Conservation (phyloP, 2,888 invertebrate species). For the Acleris holmiana region DNA sequence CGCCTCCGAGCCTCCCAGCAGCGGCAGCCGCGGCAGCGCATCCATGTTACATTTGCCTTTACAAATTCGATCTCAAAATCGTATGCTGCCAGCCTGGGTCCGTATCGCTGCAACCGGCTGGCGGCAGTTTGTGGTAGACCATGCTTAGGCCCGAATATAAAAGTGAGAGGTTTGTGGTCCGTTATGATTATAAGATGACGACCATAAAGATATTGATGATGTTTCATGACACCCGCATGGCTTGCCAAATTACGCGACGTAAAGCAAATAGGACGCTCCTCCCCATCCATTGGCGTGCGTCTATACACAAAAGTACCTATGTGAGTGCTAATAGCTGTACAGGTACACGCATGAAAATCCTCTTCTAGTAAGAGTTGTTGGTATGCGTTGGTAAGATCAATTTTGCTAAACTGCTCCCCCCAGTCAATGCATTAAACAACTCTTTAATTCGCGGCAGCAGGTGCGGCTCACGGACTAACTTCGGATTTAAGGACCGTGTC, state of each 20-base stretch:
- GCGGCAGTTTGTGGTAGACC: conserved; percentile 19
- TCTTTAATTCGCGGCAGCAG: conserved; percentile 44
- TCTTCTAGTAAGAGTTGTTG: conserved; percentile 40
- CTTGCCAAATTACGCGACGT: conserved; percentile 6
- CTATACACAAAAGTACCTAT: conserved; percentile 14
- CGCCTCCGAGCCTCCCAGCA: not conserved
- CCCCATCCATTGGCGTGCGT: conserved; percentile 9
- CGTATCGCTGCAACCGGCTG: conserved; percentile 12
- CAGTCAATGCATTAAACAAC: conserved; percentile 43
- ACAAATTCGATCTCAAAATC: conserved; percentile 13
- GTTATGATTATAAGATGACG: conserved; percentile 15
- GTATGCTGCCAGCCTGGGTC: conserved; percentile 8
- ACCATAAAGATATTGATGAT: conserved; percentile 20
- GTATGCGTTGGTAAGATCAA: conserved; percentile 44
- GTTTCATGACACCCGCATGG: conserved; percentile 4
- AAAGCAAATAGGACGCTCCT: conserved; percentile 13
- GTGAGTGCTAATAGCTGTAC: conserved; percentile 42
- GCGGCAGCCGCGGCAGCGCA: conserved; percentile 10
- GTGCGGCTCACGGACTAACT: conserved; percentile 40
- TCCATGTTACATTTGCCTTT: conserved; percentile 5
- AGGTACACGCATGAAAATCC: conserved; percentile 40
- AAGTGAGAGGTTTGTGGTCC: conserved; percentile 8
- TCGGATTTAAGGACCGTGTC: conserved; percentile 42
- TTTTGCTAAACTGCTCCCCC: conserved; percentile 43
- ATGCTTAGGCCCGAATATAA: conserved; percentile 10